phyloP scores from a whole-genome alignment of 1,140 invertebrate genomes.

The Macrostomum lignano region DNA sequence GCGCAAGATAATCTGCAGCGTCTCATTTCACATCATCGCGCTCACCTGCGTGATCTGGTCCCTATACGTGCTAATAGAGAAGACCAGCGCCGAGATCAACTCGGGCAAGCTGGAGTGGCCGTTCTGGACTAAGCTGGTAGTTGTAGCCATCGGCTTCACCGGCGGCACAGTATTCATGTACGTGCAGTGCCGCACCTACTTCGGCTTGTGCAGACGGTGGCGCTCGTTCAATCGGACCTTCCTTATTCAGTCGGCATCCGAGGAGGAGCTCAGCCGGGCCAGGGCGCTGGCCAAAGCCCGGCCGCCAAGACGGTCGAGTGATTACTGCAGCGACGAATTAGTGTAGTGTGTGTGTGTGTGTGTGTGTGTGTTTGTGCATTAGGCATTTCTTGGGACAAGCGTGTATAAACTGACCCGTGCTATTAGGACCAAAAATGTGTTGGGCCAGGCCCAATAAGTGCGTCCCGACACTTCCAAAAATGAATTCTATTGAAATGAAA shows the following conservation, averaged over 20 bases:
- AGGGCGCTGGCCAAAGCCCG: neutral
- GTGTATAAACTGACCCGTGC: too few species aligned
- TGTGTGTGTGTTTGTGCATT: too few species aligned
- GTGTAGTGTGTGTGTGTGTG: too few species aligned
- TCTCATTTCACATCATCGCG: slow-evolving; percentile 68
- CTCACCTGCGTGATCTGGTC: slow-evolving; percentile 84
- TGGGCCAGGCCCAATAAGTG: too few species aligned
- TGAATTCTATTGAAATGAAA: too few species aligned
- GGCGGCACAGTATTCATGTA: slow-evolving; percentile 83
- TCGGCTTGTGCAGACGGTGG: slow-evolving; percentile 63
- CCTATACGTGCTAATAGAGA: slow-evolving; percentile 69
- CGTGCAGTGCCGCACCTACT: slow-evolving; percentile 73
- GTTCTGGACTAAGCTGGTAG: slow-evolving; percentile 81
- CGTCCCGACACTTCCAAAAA: too few species aligned
- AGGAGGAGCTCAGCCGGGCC: neutral
- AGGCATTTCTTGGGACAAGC: too few species aligned
- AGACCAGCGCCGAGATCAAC: slow-evolving; percentile 62
- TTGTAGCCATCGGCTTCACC: slow-evolving; percentile 80
- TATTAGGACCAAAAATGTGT: too few species aligned
- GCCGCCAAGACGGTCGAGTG: too few species aligned
- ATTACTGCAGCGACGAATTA: too few species aligned
- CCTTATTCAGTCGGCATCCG: slow-evolving; percentile 40
- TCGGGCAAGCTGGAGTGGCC: slow-evolving; percentile 50
- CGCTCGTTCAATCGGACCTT: slow-evolving; percentile 67
- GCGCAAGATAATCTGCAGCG: slow-evolving; percentile 57